Evolutionary conservation across 2,113 vertebrate genomes (phyloP).

Genomic region (Periophthalmodon schlosseri): DNA sequence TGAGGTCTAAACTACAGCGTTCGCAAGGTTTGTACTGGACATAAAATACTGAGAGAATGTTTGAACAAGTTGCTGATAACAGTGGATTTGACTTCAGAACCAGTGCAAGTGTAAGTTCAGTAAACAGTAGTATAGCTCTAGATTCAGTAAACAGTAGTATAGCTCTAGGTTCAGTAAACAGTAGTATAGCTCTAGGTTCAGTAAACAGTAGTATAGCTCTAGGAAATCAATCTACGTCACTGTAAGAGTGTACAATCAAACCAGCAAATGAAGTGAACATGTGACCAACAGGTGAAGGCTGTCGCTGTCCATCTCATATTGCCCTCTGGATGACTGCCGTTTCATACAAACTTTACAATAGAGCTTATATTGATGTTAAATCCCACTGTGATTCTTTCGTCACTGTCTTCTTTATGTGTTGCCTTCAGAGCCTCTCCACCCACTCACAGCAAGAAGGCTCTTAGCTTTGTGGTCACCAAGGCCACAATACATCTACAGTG

Average conservation of each 20-base stretch:
- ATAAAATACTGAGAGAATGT: too few species aligned
- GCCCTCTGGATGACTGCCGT: background rate
- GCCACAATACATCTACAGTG: conserved; percentile 30
- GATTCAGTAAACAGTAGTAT: too few species aligned
- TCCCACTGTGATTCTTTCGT: background rate
- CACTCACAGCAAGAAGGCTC: conserved; percentile 39
- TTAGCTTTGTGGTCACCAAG: conserved; percentile 49
- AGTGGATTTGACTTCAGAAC: too few species aligned
- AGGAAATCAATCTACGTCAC: background rate
- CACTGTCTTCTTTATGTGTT: background rate
- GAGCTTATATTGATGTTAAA: too few species aligned
- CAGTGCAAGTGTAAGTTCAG: too few species aligned
- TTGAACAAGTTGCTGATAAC: too few species aligned
- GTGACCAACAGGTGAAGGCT: background rate
- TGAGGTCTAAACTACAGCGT: too few species aligned
- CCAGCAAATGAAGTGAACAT: background rate
- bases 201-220: too few species aligned
- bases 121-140: too few species aligned
- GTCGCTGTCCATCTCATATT: background rate
- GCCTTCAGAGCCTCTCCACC: conserved; percentile 2
- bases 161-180: too few species aligned
- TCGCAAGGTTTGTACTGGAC: too few species aligned
- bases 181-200: too few species aligned
- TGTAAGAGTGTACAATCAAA: background rate
- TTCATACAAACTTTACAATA: background rate